A percentile compares a stretch with the other conserved stretches of the same genome.
phyloP scores from a whole-genome alignment of 2,113 vertebrate genomes.

The Holacanthus passer region DNA sequence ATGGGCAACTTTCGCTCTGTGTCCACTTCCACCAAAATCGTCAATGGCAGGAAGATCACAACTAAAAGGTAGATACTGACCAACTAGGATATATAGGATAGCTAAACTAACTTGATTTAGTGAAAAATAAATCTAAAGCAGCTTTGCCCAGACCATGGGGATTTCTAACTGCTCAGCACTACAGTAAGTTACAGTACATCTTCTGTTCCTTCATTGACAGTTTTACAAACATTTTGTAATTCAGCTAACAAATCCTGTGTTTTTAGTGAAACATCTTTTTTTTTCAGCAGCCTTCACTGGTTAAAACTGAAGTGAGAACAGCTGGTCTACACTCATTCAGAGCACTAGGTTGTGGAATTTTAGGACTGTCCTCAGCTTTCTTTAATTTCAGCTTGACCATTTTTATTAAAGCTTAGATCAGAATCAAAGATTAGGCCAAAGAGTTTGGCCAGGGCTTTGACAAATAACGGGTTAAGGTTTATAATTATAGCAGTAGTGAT shows the following conservation, averaged over 20 bases:
- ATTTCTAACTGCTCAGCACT: neutral
- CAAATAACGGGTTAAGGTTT: neutral
- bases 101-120: neutral
- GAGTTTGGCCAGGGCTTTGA: neutral
- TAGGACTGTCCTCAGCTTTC: neutral
- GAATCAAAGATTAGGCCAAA: no score
- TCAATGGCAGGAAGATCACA: slow-evolving; percentile 94
- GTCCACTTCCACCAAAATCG: slow-evolving; percentile 93
- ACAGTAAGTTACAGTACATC: neutral
- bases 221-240: neutral
- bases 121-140: neutral
- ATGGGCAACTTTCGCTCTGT: slow-evolving; percentile 94
- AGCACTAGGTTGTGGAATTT: neutral
- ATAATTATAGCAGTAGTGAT: neutral
- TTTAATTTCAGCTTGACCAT: no score
- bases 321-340: neutral
- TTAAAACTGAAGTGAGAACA: slow-evolving; percentile 3
- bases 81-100: neutral
- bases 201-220: neutral
- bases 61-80: slow-evolving; percentile 88
- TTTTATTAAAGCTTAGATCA: neutral
- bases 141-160: neutral
- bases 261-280: neutral
- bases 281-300: neutral
- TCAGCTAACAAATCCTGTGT: neutral